Conservation (phyloP, 2,113 vertebrate species). For the Girardinichthys multiradiatus region DNA sequence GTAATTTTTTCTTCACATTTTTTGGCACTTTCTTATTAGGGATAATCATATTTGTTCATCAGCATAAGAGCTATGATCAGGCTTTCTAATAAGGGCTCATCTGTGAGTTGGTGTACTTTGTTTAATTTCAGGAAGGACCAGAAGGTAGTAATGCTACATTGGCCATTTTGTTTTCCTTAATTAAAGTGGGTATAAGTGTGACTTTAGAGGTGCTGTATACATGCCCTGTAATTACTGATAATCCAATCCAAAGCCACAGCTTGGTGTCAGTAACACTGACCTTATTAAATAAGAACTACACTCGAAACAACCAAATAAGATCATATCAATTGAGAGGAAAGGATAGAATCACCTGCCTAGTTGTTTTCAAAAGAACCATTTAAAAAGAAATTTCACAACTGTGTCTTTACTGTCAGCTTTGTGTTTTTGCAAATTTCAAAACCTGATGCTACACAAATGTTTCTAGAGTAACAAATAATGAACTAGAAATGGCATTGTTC, state of each 20-base stretch:
- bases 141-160: conserved; percentile 2
- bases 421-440: not conserved
- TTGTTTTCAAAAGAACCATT: not conserved
- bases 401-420: not conserved
- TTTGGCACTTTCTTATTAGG: not conserved
- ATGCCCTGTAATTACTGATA: conserved; percentile 45
- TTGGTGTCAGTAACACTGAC: conserved; percentile 38
- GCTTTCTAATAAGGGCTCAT: not conserved
- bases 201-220: conserved; percentile 7
- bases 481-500: not conserved
- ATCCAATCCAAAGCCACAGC: conserved; percentile 35
- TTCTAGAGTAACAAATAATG: too few species aligned
- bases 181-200: conserved; percentile 34
- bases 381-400: not conserved
- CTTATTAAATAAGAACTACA: conserved; percentile 43
- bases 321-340: conserved; percentile 30
- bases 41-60: not conserved
- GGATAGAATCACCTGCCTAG: conserved; percentile 14
- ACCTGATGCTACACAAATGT: too few species aligned
- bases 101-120: not conserved
- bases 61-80: not conserved
- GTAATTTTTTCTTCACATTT: not conserved
- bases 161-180: conserved; percentile 35
- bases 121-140: conserved; percentile 8
- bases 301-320: conserved; percentile 21